Base-by-base conservation (phyloP, 2,113 vertebrate species). In the Gopherus flavomarginatus region DNA sequence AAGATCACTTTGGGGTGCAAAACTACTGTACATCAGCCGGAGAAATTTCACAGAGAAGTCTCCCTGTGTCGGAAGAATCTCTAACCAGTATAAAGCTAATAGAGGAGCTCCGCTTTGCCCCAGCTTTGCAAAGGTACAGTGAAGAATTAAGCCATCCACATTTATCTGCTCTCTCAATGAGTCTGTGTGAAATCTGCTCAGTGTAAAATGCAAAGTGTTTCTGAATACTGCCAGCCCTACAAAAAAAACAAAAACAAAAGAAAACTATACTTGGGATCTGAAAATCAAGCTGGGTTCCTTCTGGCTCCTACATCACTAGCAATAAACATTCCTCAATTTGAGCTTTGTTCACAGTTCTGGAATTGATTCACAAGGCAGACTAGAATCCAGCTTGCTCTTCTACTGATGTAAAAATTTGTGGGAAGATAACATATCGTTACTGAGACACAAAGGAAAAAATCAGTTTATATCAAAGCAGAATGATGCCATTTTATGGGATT, bases 331-430 rank as follows among this genome's bases (percentile, higher is more conserved):
- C 87, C 54, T 57, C 53, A 81, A 5, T 13, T 44, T 17, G 12
- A 69, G 13, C 27, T 90, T 56, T 1, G 47, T 44, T 16, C 44
- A 29, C 57, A 49, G 8, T n/a, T 90, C 90, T 57, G 24, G 52
- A 86, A 38, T 0, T 54, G 52, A 82, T 4, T 7, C 53, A 77
- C 1, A 85, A 89, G 91, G 82, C 75, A 69, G 79, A 22, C 8
- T 0, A 38, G 35, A 81, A 3, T 1, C 72, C 6, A 94, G 49
- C 10, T 16, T 78, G 59, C 85, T 56, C n/a, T 81, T 57, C n/a
- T 11, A 6, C 1, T 26, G 1, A 44, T 42, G 14, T 5, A 17
- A 10, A 78, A 81, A 7, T 2, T 5, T 12, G 50, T 17, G 3
- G 38, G 44, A 81, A 35, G 80, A 53, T 8, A 82, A 24, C 88